phyloP scores from a whole-genome alignment of 1,140 invertebrate species.

The Drosophila obscura region DNA sequence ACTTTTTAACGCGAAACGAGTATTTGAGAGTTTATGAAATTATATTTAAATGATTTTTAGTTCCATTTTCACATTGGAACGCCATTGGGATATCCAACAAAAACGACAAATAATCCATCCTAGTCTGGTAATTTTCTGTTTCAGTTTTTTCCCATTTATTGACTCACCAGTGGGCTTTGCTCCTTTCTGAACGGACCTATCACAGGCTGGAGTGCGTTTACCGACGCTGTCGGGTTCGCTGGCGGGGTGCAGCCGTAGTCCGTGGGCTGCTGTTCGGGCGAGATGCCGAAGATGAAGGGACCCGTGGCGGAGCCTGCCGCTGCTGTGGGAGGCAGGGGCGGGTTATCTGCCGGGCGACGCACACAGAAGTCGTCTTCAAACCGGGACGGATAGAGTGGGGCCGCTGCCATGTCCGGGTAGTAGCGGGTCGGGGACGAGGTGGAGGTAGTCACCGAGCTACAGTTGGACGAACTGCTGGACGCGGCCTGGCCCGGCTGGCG shows the following conservation, averaged over 20 bases:
- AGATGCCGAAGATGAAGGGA: slow-evolving; percentile 77
- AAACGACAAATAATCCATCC: too few species aligned
- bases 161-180: slow-evolving; percentile 30
- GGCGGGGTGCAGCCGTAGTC: slow-evolving; percentile 49
- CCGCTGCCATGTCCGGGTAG: slow-evolving; percentile 40
- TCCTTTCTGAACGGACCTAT: slow-evolving; percentile 1
- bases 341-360: slow-evolving; percentile 35
- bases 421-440: slow-evolving; percentile 42
- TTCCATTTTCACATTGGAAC: too few species aligned
- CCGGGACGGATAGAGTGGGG: slow-evolving; percentile 49
- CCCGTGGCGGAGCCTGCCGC: slow-evolving; percentile 13
- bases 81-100: too few species aligned
- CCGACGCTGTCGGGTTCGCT: slow-evolving; percentile 10
- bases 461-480: slow-evolving; percentile 57
- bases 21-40: too few species aligned
- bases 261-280: slow-evolving; percentile 59
- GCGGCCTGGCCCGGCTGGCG: slow-evolving; percentile 19
- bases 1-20: too few species aligned
- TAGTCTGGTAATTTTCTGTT: too few species aligned
- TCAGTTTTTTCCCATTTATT: too few species aligned
- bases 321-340: slow-evolving; percentile 1
- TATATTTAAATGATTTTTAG: too few species aligned
- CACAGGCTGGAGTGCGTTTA: not conserved
- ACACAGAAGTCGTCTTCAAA: slow-evolving; percentile 78
- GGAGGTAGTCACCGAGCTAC: slow-evolving; percentile 41